phyloP scores from a whole-genome alignment of 2,113 vertebrate species.

The Ammodytes dubius region DNA sequence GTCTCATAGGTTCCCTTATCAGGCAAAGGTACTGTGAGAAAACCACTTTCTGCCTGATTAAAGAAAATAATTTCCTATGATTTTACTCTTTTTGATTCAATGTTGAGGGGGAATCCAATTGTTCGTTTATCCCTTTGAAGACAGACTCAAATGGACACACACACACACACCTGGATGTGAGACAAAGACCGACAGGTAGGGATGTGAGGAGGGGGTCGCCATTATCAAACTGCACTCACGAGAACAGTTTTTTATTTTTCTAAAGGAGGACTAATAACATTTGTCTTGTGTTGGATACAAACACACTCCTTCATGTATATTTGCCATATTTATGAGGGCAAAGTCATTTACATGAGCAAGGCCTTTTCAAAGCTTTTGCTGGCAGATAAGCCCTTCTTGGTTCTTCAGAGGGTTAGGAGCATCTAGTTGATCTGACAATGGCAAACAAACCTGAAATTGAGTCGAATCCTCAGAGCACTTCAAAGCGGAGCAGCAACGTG shows the following conservation, averaged over 20 bases:
- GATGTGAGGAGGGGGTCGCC: not conserved
- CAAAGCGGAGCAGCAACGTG: conserved; percentile 47
- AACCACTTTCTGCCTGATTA: conserved; percentile 20
- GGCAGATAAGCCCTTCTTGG: conserved; percentile 21
- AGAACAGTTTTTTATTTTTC: conserved; percentile 3
- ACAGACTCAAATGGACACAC: not conserved
- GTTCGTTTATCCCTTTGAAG: not conserved
- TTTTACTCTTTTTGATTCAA: conserved; percentile 23
- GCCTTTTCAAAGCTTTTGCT: conserved; percentile 36
- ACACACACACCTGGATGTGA: conserved; percentile 5
- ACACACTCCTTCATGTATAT: conserved; percentile 20
- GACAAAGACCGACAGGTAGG: conserved; percentile 15
- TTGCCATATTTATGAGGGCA: conserved; percentile 17
- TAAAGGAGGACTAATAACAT: conserved; percentile 11
- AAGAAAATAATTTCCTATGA: not conserved
- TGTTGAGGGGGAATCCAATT: not conserved
- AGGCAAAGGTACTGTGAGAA: not conserved
- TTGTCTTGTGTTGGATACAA: conserved; percentile 1
- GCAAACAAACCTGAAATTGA: conserved; percentile 31
- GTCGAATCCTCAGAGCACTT: conserved; percentile 67
- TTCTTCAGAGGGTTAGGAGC: conserved; percentile 17
- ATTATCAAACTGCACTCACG: conserved; percentile 12
- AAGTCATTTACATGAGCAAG: conserved; percentile 40
- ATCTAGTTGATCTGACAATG: conserved; percentile 47
- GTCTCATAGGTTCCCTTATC: conserved; percentile 23